A percentile compares a stretch with the other conserved stretches of the same genome.
Evolutionary conservation across 2,113 vertebrate genomes (phyloP).

Genomic region (Irena cyanogastra): DNA sequence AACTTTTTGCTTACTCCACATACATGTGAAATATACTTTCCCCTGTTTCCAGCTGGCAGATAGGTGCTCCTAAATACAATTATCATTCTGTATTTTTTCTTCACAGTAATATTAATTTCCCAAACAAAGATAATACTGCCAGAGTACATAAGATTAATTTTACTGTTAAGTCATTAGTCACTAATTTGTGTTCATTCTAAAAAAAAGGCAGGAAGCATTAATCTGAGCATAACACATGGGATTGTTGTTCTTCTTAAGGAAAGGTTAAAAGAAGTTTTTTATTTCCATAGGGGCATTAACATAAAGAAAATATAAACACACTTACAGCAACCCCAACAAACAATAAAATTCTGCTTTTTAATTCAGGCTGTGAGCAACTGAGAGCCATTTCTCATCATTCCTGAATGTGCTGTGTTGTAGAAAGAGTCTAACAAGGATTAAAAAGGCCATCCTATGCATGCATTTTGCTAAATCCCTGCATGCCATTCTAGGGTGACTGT

Average conservation of each 20-base stretch:
- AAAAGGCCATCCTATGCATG: constrained; percentile 51
- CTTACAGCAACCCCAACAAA: not conserved
- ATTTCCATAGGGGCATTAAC: not conserved
- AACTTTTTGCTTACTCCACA: not conserved
- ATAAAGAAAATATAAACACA: constrained; percentile 24
- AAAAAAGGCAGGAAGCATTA: constrained; percentile 41
- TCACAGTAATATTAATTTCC: constrained; percentile 21
- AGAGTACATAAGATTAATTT: constrained; percentile 36
- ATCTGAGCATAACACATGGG: not conserved
- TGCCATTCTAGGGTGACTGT: constrained; percentile 44
- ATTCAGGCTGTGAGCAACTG: not conserved
- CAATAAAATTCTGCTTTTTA: constrained; percentile 1
- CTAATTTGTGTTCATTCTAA: constrained; percentile 34
- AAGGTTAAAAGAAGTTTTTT: constrained; percentile 29
- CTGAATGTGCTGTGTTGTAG: constrained; percentile 42
- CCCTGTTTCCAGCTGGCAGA: constrained; percentile 9
- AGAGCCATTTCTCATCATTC: constrained; percentile 38
- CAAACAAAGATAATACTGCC: constrained; percentile 26
- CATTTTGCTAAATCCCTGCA: constrained; percentile 63
- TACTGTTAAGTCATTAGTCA: constrained; percentile 54
- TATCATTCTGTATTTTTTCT: constrained; percentile 3
- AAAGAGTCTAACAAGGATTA: constrained; percentile 61
- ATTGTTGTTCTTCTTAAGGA: not conserved
- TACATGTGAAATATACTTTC: not conserved
- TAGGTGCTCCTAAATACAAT: constrained; percentile 30